Percentiles rank a stretch among this genome's conserved stretches.
Evolutionary conservation across 2,113 vertebrate species (phyloP).

Genomic region (Pristiophorus japonicus): DNA sequence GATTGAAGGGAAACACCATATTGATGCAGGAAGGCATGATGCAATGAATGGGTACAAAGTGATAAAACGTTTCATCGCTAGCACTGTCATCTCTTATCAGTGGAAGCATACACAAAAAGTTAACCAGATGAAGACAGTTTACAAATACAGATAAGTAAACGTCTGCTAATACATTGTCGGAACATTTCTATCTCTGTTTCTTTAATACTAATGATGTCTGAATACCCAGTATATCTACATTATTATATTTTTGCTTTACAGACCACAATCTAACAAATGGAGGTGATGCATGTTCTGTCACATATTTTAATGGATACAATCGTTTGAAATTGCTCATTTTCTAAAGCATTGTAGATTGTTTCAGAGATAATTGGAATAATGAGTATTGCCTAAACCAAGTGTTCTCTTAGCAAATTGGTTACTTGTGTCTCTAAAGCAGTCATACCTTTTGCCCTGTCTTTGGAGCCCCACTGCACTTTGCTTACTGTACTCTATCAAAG

Average conservation of each 20-base stretch:
- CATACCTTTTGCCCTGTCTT: constrained; percentile 42
- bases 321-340: constrained; percentile 28
- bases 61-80: neutral
- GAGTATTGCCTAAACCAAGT: constrained; percentile 33
- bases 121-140: neutral
- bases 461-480: constrained; percentile 43
- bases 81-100: neutral
- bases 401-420: constrained; percentile 35
- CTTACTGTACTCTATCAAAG: constrained; percentile 62
- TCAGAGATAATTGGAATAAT: constrained; percentile 34
- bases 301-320: constrained; percentile 35
- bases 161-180: neutral
- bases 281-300: constrained; percentile 31
- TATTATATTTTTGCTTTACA: neutral
- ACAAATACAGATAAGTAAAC: neutral
- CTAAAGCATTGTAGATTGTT: constrained; percentile 36
- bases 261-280: constrained; percentile 13
- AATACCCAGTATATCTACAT: neutral
- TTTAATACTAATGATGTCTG: neutral
- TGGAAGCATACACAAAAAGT: neutral
- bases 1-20: neutral
- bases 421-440: constrained; percentile 45
- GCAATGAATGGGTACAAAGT: neutral
- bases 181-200: neutral
- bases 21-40: neutral